These are phyloP conservation scores for Ornithorhynchus anatinus DNA, from an alignment of 2,113 vertebrate genomes.

Conservation along the genomic window DNA sequence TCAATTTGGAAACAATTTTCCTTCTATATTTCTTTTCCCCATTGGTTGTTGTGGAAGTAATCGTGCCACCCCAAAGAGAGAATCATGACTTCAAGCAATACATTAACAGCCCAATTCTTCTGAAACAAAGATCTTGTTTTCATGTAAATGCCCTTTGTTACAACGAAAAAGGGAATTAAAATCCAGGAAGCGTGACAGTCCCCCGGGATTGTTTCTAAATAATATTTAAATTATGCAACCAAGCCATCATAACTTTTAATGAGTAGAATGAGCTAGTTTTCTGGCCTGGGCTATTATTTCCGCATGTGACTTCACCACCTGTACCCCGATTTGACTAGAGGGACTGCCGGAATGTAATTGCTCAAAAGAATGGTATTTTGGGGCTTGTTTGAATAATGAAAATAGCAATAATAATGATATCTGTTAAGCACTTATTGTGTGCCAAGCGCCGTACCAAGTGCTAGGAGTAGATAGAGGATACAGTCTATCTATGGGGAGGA, in stretches of 20 bases:
- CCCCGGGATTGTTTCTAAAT: neutral
- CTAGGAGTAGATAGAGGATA: too few relatives aligned
- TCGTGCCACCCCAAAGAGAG: slow-evolving; percentile 18
- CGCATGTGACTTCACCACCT: too few relatives aligned
- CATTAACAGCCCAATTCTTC: slow-evolving; percentile 7
- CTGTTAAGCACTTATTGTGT: too few relatives aligned
- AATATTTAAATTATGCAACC: neutral
- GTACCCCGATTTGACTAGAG: too few relatives aligned
- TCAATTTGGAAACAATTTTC: slow-evolving; percentile 52
- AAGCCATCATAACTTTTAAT: neutral
- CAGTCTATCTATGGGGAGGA: too few relatives aligned
- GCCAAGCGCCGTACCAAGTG: too few relatives aligned
- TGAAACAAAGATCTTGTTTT: slow-evolving; percentile 24
- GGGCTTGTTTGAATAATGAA: too few relatives aligned
- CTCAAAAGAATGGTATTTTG: too few relatives aligned
- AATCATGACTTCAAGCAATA: slow-evolving; percentile 18
- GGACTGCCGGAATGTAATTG: too few relatives aligned
- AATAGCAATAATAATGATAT: too few relatives aligned
- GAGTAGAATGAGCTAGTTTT: neutral
- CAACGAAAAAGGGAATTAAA: neutral
- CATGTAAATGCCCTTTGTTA: neutral
- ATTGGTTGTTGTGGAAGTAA: slow-evolving; percentile 57
- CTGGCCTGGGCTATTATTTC: neutral
- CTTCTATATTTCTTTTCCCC: slow-evolving; percentile 49
- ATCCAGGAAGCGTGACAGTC: neutral